Percentiles rank a stretch among this genome's conserved stretches.
Conservation (phyloP, 2,797 vertebrate species). For the Molossus molossus region DNA sequence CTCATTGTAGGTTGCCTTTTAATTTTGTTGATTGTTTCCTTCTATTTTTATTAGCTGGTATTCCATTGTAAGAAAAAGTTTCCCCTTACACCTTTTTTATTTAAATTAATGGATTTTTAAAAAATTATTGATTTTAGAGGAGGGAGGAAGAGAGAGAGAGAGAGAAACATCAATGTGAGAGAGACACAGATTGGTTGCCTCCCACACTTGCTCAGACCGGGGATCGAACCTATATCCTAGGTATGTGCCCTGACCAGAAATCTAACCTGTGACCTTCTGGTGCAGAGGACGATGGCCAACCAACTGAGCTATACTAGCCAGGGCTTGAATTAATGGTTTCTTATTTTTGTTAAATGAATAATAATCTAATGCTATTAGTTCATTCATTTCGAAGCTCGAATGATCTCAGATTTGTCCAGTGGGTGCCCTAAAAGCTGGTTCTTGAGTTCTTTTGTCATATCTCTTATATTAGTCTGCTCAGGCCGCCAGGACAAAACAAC, state of each 20-base stretch:
- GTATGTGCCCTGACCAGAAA: neutral
- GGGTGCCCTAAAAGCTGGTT: neutral
- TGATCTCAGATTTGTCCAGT: neutral
- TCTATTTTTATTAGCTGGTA: neutral
- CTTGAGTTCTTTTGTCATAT: neutral
- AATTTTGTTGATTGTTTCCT: neutral
- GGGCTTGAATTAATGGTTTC: neutral
- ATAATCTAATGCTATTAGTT: neutral
- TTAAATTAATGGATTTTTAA: constrained; percentile 9
- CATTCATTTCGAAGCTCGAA: constrained; percentile 16
- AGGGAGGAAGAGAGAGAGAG: neutral
- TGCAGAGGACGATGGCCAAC: neutral
- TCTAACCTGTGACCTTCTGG: too few species aligned
- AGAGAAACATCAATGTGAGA: neutral
- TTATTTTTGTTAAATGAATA: constrained; percentile 62
- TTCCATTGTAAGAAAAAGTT: neutral
- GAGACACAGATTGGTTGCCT: neutral
- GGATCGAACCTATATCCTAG: neutral
- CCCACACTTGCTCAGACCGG: neutral
- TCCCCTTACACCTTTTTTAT: neutral
- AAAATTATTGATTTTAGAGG: neutral
- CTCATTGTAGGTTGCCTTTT: neutral
- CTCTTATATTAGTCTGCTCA: neutral
- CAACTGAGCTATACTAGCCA: neutral
- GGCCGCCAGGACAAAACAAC: neutral